Conservation (phyloP, 2,888 invertebrate species). For the Agrochola lota region DNA sequence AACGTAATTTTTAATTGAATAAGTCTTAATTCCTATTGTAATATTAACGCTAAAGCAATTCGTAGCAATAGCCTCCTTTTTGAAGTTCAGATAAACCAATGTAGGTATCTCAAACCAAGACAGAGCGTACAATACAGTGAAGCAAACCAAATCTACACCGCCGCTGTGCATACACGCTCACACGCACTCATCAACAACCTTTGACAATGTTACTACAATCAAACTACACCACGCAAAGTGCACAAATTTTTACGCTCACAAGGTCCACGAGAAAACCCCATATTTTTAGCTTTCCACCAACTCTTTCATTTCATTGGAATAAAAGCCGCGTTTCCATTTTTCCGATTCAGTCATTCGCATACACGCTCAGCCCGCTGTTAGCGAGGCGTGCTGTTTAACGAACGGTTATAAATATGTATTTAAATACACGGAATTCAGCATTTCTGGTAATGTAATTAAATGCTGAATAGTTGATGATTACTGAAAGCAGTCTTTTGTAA, state of each 20-base stretch:
- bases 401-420: slow-evolving; percentile 30
- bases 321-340: slow-evolving; percentile 35
- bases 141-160: too few relatives aligned
- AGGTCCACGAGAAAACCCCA: not conserved
- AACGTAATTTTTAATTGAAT: not conserved
- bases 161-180: too few relatives aligned
- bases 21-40: too few relatives aligned
- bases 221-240: too few relatives aligned
- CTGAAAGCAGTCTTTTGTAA: not conserved
- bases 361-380: slow-evolving; percentile 18
- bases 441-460: not conserved
- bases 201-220: too few relatives aligned
- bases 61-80: not conserved
- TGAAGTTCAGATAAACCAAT: not conserved
- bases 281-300: slow-evolving; percentile 22
- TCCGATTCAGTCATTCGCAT: slow-evolving; percentile 50
- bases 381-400: slow-evolving; percentile 36
- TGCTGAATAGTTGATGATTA: not conserved
- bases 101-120: not conserved
- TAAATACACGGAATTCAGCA: not conserved
- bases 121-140: too few relatives aligned
- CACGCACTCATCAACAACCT: too few relatives aligned
- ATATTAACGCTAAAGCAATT: not conserved
- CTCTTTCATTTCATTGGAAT: slow-evolving; percentile 52
- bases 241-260: not conserved